These are phyloP conservation scores for Lasioglossum leucozonium DNA, from an alignment of 2,888 invertebrate genomes.

Conservation along the genomic window DNA sequence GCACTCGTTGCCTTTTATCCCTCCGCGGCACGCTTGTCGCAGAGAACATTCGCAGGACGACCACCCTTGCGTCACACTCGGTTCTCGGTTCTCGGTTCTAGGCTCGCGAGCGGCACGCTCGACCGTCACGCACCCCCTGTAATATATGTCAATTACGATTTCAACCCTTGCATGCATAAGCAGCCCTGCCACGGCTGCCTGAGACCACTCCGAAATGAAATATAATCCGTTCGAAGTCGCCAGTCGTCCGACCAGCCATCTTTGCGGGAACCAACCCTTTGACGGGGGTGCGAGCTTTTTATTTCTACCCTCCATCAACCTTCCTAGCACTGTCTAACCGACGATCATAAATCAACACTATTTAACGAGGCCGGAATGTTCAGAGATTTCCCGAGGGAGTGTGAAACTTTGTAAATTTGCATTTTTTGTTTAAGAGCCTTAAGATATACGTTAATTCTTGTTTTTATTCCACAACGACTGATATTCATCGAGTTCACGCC, in stretches of 20 bases:
- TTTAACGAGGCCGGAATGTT: not conserved
- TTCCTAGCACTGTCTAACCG: not conserved
- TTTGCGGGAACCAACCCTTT: not conserved
- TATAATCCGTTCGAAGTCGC: slow-evolving; percentile 13
- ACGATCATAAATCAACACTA: not conserved
- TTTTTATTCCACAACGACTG: not conserved
- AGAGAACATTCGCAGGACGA: slow-evolving; percentile 61
- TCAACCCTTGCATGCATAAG: slow-evolving; percentile 46
- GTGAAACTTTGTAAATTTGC: not conserved
- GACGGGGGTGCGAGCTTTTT: not conserved
- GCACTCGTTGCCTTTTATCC: slow-evolving; percentile 60
- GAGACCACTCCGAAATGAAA: slow-evolving; percentile 21
- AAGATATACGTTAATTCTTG: not conserved
- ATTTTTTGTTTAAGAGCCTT: not conserved
- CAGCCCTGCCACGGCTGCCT: not conserved
- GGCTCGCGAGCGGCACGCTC: slow-evolving; percentile 32
- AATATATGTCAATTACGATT: slow-evolving; percentile 61
- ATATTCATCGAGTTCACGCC: no score
- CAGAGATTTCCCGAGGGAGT: not conserved
- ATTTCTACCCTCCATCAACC: not conserved
- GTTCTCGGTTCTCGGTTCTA: not conserved
- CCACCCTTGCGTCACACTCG: slow-evolving; percentile 46
- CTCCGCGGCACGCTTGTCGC: slow-evolving; percentile 52
- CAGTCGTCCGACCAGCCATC: not conserved
- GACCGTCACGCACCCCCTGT: slow-evolving; percentile 57